Evolutionary conservation across 2,113 vertebrate species (phyloP), one percentile per base, ranked within the genome.

Genomic region (Scytalopus superciliaris): DNA sequence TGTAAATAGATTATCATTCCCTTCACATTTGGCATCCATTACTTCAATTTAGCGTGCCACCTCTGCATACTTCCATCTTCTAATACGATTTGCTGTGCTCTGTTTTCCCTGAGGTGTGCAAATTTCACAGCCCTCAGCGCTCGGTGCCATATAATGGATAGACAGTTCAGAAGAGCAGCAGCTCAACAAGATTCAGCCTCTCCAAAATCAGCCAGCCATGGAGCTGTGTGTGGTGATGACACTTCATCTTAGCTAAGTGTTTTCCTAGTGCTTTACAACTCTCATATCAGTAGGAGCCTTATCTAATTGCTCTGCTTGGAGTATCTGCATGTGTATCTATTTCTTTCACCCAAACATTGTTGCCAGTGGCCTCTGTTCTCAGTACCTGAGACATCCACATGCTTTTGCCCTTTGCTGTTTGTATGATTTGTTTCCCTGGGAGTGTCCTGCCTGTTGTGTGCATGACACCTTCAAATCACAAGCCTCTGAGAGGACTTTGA

Each of bases 161-260:
- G 53, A 42, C 52, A 35, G 68, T 4, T 73, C 53, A 64, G 67
- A 50, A 67, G 78, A 90, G 93, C 9, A 52, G 63, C 89, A 84
- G 86, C 86, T 92, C 89, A 7, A 17, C 59, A 4, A 66, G 50
- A 28, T 24, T 13, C 72, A 76, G 76, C 84, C 86, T 89, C 77
- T 92, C 85, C 87, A 81, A 81, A 94, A 94, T 84, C 68, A 95
- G 83, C 80, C 80, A 77, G 87, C 80, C 59, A 19, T 25, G 76
- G 86, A 92, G 64, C 89, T 66, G 59, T 62, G 62, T 56, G 76
- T 80, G 64, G 72, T 66, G 91, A 94, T 95, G 93, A 67, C 85
- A 72, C 90, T 95, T 95, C 85, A 92, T 85, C 93, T 63, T 37
- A 68, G 82, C 66, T 23, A 55, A 96, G 82, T 90, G 88, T 75